Base-by-base conservation (phyloP, 2,888 invertebrate species). In the Molanna angustata region DNA sequence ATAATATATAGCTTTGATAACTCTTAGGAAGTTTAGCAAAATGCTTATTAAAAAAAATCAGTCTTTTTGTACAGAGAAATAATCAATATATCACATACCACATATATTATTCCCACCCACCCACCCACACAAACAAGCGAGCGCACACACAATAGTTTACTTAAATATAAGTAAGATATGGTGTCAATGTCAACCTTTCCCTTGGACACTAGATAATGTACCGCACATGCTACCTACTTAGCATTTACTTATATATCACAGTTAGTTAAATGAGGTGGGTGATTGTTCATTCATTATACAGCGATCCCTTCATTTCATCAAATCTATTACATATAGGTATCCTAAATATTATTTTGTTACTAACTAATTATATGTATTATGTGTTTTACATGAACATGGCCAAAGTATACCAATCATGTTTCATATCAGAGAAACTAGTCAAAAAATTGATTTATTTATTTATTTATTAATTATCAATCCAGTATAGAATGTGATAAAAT, bases 161-260 rank as follows among this genome's bases (percentile, higher is more conserved):
- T 54, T 56, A 76, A 74, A 75, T 74, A 76, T 75, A 76, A 68
- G 76, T 76, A 75, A 77, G 77, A 78, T 78, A 78, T 78, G 77
- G 71, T 77, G 77, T 74, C 77, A 76, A 76, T 77, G 77, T 74
- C 77, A 76, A 76, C 75, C 76, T 75, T 76, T 76, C 76, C 71
- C 72, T 67, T 73, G 77, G 76, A 76, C 76, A 73, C 74, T 75
- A 75, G 73, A 72, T 73, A 74, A 74, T 73, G 74, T 74, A 74
- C 74, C 72, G 73, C 76, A 76, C 76, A 76, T 74, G 75, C 76
- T 76, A 76, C 74, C 77, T 77, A 77, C 76, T 76, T 77, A 77
- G 76, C 76, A 75, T 76, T 76, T 76, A 16, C 13, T 6, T 41
- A 13, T 43, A 75, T 76, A 77, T 77, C 77, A 77, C 77, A 77